phyloP scores from a whole-genome alignment of 2,797 vertebrate genomes.

The Oceanodroma leucorhoa region DNA sequence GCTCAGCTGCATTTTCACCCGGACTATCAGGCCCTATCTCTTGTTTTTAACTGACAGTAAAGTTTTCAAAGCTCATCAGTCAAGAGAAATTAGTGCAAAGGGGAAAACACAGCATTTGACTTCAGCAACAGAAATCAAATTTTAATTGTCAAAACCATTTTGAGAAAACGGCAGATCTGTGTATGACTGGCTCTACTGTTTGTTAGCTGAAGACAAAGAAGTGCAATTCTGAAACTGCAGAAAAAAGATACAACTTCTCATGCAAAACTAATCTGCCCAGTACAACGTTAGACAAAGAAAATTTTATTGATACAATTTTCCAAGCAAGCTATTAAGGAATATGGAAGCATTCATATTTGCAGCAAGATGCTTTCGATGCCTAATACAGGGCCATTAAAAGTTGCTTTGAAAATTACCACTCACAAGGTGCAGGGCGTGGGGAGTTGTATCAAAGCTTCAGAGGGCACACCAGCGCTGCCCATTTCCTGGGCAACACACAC shows the following conservation, averaged over 20 bases:
- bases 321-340: neutral
- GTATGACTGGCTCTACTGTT: neutral
- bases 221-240: neutral
- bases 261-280: neutral
- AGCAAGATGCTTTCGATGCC: neutral
- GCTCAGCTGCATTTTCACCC: neutral
- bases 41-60: neutral
- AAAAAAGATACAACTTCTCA: neutral
- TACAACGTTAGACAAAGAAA: neutral
- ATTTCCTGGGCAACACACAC: neutral
- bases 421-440: neutral
- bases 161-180: neutral
- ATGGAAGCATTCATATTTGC: neutral
- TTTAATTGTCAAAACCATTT: neutral
- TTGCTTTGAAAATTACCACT: neutral
- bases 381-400: neutral
- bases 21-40: neutral
- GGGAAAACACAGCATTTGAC: neutral
- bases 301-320: neutral
- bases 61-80: neutral
- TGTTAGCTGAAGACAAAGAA: neutral
- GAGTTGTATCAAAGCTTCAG: neutral
- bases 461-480: neutral
- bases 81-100: neutral
- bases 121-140: neutral